A percentile compares a stretch with the other conserved stretches of the same genome.
Evolutionary conservation across 2,113 vertebrate genomes (phyloP).

Genomic region (Meriones unguiculatus): DNA sequence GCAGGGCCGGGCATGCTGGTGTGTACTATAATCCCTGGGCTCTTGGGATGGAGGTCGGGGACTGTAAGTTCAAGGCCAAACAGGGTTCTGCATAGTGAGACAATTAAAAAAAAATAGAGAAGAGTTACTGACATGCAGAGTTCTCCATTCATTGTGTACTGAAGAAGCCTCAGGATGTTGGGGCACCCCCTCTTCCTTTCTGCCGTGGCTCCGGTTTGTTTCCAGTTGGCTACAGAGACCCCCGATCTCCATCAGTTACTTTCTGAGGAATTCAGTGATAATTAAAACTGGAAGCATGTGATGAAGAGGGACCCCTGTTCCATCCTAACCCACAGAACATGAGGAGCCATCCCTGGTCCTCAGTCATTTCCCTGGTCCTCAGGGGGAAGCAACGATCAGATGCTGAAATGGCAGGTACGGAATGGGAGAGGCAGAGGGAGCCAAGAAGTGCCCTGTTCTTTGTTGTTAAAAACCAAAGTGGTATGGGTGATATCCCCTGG

Average conservation of each 20-base stretch:
- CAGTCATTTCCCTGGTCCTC: not conserved
- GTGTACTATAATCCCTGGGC: not conserved
- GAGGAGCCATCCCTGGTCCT: not conserved
- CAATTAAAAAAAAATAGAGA: not conserved
- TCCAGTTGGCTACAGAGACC: not conserved
- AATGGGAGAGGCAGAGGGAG: not conserved
- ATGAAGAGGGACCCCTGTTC: not conserved
- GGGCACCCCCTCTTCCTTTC: not conserved
- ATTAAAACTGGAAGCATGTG: not conserved
- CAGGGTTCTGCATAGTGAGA: not conserved
- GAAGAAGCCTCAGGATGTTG: not conserved
- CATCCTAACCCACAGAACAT: not conserved
- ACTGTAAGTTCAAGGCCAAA: not conserved
- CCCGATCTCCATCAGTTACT: not conserved
- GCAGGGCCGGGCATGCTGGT: not conserved
- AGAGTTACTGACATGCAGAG: not conserved
- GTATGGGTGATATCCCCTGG: not conserved
- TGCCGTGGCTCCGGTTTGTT: not conserved
- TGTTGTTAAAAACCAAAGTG: not conserved
- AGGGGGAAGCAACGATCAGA: not conserved
- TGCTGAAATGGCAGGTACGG: not conserved
- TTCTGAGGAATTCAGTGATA: not conserved
- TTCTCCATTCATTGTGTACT: not conserved
- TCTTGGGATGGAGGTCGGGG: not conserved
- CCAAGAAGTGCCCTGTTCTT: not conserved